Base-by-base conservation (phyloP, 2,113 vertebrate species). In the Ciconia stormi region DNA sequence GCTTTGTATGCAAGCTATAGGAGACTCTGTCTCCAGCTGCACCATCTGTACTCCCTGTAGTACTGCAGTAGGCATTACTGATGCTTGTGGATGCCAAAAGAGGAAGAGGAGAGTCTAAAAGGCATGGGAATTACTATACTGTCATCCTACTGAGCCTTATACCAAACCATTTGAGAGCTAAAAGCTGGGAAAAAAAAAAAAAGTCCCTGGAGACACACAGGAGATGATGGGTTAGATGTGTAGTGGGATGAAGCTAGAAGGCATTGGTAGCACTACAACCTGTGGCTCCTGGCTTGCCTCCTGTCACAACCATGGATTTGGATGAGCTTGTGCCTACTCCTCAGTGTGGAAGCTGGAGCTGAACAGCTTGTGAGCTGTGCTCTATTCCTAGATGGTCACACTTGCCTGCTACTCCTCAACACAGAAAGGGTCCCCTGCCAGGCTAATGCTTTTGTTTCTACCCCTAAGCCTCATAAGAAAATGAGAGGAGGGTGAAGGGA, bases 371-470 rank as follows among this genome's bases (percentile, higher is more conserved):
- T 52, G 27, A 67, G 52, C 38, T 61, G 10, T 34, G 7, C 25
- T 47, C 11, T 69, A 4, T 46, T 59, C 29, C 46, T 47, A 36
- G 19, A 26, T n/a, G n/a, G n/a, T n/a, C 47, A 70, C 0, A 0
- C 47, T 82, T 69, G 10, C 55, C 55, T 10, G 20, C 40, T 62
- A 5, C 19, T 30, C 16, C 55, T 70, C 10, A 77, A 17, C 26
- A 27, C 3, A 53, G 53, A 76, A 23, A 0, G 1, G 53, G 18
- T 59, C 4, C 34, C 27, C 47, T 77, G 13, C 16, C 34, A 47
- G 18, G 19, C 23, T 70, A 13, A 42, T 12, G 19, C 42, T 55
- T 59, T 26, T 53, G 7, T n/a, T 77, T 71, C 72, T 44, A 16
- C 10, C 21, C 32, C 36, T 53, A n/a, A 61, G 29, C 34, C 18